A percentile compares a stretch with the other conserved stretches of the same genome.
These are phyloP conservation scores for Pteria penguin DNA, from an alignment of 2,888 invertebrate genomes.

Conservation along the genomic window DNA sequence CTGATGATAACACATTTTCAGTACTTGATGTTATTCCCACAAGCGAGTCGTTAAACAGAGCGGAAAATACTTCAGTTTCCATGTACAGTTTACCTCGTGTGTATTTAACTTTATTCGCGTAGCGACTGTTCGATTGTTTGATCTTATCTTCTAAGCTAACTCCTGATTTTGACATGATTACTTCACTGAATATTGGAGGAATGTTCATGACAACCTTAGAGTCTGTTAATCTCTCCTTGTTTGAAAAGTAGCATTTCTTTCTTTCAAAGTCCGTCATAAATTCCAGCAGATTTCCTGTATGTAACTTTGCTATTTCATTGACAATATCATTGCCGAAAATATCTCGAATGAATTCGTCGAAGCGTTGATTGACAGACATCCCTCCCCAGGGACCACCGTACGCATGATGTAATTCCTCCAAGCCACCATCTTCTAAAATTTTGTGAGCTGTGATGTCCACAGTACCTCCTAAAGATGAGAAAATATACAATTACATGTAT, in stretches of 20 bases:
- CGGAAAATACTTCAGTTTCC: slow-evolving; percentile 5
- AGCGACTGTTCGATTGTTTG: too few species aligned
- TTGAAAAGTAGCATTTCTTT: too few species aligned
- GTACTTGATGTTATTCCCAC: slow-evolving; percentile 17
- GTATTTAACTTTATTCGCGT: slow-evolving; percentile 7
- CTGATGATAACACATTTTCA: slow-evolving; percentile 6
- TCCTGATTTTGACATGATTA: not conserved
- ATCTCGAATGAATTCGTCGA: slow-evolving; percentile 16
- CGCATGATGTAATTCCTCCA: slow-evolving; percentile 44
- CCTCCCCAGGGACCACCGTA: slow-evolving; percentile 57
- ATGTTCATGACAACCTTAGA: not conserved
- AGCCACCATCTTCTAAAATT: slow-evolving; percentile 34
- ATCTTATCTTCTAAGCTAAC: not conserved
- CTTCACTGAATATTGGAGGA: not conserved
- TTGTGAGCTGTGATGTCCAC: slow-evolving; percentile 53
- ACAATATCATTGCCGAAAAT: slow-evolving; percentile 27
- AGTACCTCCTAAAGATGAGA: slow-evolving; percentile 49
- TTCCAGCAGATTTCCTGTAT: slow-evolving; percentile 30
- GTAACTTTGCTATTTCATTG: slow-evolving; percentile 3
- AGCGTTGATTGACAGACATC: slow-evolving; percentile 43
- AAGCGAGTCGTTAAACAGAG: slow-evolving; percentile 26
- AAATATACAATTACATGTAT: not conserved
- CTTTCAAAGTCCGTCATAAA: slow-evolving; percentile 30
- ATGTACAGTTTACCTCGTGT: slow-evolving; percentile 38
- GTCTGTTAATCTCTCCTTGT: too few species aligned